These are phyloP conservation scores for Noctua janthe DNA, from an alignment of 2,888 invertebrate species.

Conservation along the genomic window DNA sequence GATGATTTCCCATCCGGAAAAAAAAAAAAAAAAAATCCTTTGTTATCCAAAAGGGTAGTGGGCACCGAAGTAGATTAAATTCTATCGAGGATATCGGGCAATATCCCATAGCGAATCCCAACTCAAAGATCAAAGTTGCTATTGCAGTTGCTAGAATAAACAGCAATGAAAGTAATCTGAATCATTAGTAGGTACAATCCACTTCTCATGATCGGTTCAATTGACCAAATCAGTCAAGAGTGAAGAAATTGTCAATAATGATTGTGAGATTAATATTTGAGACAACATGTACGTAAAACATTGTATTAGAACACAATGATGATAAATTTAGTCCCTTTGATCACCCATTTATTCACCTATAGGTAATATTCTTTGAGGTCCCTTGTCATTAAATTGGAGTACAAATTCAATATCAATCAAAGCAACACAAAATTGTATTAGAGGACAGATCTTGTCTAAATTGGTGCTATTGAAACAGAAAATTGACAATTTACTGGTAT, in stretches of 20 bases:
- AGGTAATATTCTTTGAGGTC: conserved; percentile 44
- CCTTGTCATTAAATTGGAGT: conserved; percentile 37
- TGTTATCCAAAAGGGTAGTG: neutral
- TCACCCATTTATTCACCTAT: conserved; percentile 20
- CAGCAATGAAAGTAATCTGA: neutral
- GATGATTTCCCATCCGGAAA: no score
- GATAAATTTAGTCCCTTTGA: conserved; percentile 43
- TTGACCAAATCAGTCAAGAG: neutral
- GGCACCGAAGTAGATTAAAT: neutral
- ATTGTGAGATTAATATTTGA: conserved; percentile 11
- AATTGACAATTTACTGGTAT: conserved; percentile 41
- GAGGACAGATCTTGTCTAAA: conserved; percentile 32
- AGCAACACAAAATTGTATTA: conserved; percentile 12
- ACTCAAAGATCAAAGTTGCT: neutral
- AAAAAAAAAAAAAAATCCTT: neutral
- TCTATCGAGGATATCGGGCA: neutral
- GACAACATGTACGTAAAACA: neutral
- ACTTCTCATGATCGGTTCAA: neutral
- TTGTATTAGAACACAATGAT: conserved; percentile 12
- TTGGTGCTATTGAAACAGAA: conserved; percentile 40
- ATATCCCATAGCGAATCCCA: neutral
- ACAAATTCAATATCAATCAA: conserved; percentile 46
- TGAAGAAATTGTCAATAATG: conserved; percentile 15
- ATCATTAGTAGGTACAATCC: no score
- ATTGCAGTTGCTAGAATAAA: neutral